Evolutionary conservation across 2,113 vertebrate species (phyloP).

Genomic region (Myotis brandtii): DNA sequence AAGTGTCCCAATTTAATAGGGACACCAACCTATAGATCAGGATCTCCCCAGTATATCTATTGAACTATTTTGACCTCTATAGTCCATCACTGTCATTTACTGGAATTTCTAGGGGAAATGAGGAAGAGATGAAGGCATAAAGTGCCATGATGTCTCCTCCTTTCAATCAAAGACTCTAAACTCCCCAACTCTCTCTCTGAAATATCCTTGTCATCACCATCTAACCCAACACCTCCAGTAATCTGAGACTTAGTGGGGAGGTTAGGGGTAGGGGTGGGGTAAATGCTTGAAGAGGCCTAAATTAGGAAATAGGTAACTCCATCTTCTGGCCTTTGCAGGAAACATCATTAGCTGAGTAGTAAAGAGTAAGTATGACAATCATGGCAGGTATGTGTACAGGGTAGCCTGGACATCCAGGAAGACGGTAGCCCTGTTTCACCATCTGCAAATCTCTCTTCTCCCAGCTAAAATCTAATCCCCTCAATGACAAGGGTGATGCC

Average conservation of each 20-base stretch:
- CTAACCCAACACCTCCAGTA: background rate
- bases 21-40: background rate
- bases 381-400: background rate
- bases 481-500: background rate
- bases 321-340: background rate
- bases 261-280: fast-evolving
- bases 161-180: background rate
- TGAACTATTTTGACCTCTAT: background rate
- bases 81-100: background rate
- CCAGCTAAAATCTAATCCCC: background rate
- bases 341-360: background rate
- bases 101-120: background rate
- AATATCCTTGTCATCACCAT: background rate
- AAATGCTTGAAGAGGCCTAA: background rate
- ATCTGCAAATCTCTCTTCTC: background rate
- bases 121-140: background rate
- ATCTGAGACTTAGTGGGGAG: background rate
- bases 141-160: background rate
- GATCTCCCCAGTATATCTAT: background rate
- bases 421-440: background rate
- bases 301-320: background rate
- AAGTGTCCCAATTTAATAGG: background rate
- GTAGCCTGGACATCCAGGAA: background rate
- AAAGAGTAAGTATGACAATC: background rate
- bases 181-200: background rate